A percentile compares a stretch with the other conserved stretches of the same genome.
These are phyloP conservation scores for Progne subis DNA, from an alignment of 2,113 vertebrate species.

Conservation along the genomic window DNA sequence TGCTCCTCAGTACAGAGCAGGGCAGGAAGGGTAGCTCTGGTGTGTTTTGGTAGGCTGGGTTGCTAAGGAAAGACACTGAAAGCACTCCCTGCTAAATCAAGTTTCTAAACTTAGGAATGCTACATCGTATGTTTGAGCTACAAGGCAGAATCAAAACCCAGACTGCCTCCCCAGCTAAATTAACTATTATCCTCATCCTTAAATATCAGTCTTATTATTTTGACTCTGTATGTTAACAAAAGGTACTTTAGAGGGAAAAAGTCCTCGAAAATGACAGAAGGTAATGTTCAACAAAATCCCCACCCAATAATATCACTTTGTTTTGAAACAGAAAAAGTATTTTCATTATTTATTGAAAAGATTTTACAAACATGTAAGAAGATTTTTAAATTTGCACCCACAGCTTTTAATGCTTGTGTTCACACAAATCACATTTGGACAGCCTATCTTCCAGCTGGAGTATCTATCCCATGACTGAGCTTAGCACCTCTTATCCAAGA, in stretches of 20 bases:
- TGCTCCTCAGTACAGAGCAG: not conserved
- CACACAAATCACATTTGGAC: not conserved
- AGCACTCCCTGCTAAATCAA: not conserved
- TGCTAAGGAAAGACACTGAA: conserved; percentile 47
- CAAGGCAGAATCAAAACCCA: conserved; percentile 9
- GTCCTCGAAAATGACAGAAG: not conserved
- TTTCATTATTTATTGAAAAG: not conserved
- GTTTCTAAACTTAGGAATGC: conserved; percentile 31
- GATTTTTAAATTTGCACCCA: not conserved
- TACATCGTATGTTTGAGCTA: not conserved
- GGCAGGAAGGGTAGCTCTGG: conserved; percentile 1
- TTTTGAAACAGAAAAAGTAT: not conserved
- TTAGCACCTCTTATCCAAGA: conserved; percentile 27
- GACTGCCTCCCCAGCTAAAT: not conserved
- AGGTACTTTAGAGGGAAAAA: not conserved
- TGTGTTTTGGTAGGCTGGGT: not conserved
- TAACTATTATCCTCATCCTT: not conserved
- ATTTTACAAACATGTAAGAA: not conserved
- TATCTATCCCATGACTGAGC: not conserved
- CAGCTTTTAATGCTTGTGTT: not conserved
- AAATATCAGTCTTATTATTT: not conserved
- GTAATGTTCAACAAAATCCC: not conserved
- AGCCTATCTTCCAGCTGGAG: not conserved
- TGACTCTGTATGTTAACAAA: not conserved
- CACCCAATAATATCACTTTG: not conserved